Base-by-base conservation (phyloP, 2,113 vertebrate genomes). In the Siniperca chuatsi region DNA sequence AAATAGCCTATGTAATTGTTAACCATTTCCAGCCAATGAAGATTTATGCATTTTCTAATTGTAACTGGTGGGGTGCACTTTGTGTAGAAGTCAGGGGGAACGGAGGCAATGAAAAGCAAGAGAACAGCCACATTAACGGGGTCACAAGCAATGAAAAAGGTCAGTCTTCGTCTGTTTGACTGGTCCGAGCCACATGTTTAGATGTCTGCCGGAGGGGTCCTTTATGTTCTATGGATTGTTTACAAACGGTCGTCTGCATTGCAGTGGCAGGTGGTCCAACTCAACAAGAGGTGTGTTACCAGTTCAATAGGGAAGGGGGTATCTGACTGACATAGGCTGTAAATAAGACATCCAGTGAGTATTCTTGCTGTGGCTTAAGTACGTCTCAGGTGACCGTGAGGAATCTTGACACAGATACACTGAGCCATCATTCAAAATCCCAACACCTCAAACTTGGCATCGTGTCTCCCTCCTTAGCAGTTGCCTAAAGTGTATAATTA, bases 401-500 rank as follows among this genome's bases (percentile, higher is more conserved):
- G 87, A 85, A 86, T 91, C 40, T 79, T 73, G 65, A 77, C 67
- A 73, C 79, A 82, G 76, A 83, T 64, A 79, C 75, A 81, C 67
- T 33, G 82, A 92, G 82, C 89, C 60, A 57, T 74, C 74, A 69
- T 90, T 90, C 85, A 88, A 68, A 87, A 81, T 90, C 89, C 85
- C 84, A 86, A 89, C 93, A 83, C 81, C 82, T 90, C 86, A 78
- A 87, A 90, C 83, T 88, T 90, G 83, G 82, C 87, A 86, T 84
- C 7, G 61, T 58, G 76, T 87, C 88, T 88, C 75, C 82, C 87
- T 92, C 87, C 91, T 92, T 91, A 90, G 87, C 93, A 89, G 88
- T 87, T 92, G 92, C 88, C 87, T 90, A 64, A 89, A 90, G 91
- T 91, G 78, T 94, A 94, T 92, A 95, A 94, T 95, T 96, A 95